Base-by-base conservation (phyloP, 2,113 vertebrate species). In the Menura novaehollandiae region DNA sequence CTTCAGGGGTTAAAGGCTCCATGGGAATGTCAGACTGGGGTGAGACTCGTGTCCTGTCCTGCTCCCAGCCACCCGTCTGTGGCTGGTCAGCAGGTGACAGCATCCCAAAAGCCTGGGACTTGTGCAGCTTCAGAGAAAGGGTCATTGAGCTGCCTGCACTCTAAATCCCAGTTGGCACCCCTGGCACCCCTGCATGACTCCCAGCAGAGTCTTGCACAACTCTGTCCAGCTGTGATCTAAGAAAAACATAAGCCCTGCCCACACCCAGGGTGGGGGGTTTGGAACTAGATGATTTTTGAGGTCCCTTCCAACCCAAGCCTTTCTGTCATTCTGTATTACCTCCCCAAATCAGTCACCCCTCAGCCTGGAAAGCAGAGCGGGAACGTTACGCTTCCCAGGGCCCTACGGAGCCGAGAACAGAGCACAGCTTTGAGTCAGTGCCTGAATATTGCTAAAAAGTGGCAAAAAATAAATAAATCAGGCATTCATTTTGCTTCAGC, bases 401-500 rank as follows among this genome's bases (percentile, higher is more conserved):
- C 88, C 55, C 39, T 43, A 9, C 26, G 66, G 76, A 92, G 77
- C 85, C 0, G 26, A 68, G 96, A 88, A 75, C 51, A 93, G 88
- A 94, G 68, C 88, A 19, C 60, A 94, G 93, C 72, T 91, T 91
- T 91, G 93, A 96, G 62, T 68, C 80, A 76, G 68, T 1, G 73
- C 80, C 86, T 92, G 91, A 86, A 86, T 43, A 64, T 73, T 68
- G 86, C 95, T 92, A 73, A 84, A 95, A 95, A 94, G 68, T 81
- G 84, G 53, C 67, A 52, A 58, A 89, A 88, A 94, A 69, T 39
- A 94, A 89, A 85, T 82, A 92, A 93, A 91, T 95, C 88, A 92
- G 88, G 96, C 93, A 91, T 92, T 96, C 94, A 89, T 97, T 96
- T 96, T 92, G 84, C 96, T 96, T 92, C 92, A 93, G 96, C 95